Percentiles rank a stretch among this genome's conserved stretches.
phyloP scores from a whole-genome alignment of 2,888 invertebrate genomes.

The Rhingia campestris region DNA sequence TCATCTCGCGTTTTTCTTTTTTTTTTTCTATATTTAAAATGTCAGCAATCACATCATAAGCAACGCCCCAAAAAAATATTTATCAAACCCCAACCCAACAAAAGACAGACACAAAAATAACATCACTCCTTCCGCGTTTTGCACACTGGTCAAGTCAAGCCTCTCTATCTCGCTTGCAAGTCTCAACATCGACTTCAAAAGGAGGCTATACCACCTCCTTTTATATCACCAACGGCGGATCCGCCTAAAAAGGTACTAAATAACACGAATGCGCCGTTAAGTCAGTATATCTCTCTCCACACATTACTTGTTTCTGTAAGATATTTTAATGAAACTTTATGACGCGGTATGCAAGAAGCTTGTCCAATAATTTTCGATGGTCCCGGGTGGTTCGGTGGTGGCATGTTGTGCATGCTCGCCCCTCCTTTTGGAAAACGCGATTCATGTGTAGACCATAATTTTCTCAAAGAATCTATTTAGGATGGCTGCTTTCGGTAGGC shows the following conservation, averaged over 20 bases:
- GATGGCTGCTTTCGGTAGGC: constrained; percentile 30
- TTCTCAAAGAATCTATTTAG: constrained; percentile 67
- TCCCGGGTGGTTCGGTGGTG: constrained; percentile 8
- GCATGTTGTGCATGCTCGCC: constrained; percentile 2
- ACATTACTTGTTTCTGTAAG: constrained; percentile 65
- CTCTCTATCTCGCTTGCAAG: neutral
- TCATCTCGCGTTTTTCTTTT: neutral
- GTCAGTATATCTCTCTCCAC: constrained; percentile 49
- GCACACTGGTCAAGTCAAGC: neutral
- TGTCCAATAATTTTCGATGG: constrained; percentile 71
- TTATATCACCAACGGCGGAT: constrained; percentile 46
- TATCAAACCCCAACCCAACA: constrained; percentile 19
- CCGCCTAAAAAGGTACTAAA: constrained; percentile 57
- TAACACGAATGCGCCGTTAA: constrained; percentile 52
- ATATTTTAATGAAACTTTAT: constrained; percentile 74
- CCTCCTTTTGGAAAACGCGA: constrained; percentile 53
- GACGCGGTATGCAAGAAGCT: constrained; percentile 71
- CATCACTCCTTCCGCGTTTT: constrained; percentile 23
- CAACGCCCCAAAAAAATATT: constrained; percentile 53
- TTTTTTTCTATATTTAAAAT: constrained; percentile 21
- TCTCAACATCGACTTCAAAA: neutral
- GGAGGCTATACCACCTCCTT: constrained; percentile 27
- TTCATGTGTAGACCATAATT: constrained; percentile 68
- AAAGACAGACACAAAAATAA: neutral
- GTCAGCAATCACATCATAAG: constrained; percentile 55